Evolutionary conservation across 2,113 vertebrate genomes (phyloP), one percentile per base, ranked within the genome.

Genomic region (Rattus rattus): DNA sequence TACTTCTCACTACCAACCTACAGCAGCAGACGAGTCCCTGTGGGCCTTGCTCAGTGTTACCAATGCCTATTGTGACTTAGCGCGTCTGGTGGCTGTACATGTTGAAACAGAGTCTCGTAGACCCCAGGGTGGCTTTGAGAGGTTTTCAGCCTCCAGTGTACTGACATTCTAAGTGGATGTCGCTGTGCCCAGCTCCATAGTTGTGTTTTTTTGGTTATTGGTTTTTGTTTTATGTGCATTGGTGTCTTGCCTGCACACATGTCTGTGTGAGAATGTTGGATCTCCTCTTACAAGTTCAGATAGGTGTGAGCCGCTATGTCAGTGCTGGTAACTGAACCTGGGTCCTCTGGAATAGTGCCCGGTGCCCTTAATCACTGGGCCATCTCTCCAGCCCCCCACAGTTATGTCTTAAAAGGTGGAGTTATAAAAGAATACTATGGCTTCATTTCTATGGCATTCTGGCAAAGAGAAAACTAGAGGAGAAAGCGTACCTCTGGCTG

Each of bases 361-460:
- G 56, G 19, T 59, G 36, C 20, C n/a, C 79, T 59, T 81, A 13
- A n/a, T 13, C 56, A 22, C 56, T 28, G 56, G 24, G 22, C 36
- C 80, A 39, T 26, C 80, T 61, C 24, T 59, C 81, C n/a, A 63
- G 81, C 14, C 11, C 24, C 3, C 28, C 28, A 52, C 33, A 54
- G 84, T 49, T 69, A 49, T 20, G 28, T 67, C n/a, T 86, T 56
- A 75, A 76, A 91, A 69, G 14, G 11, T 12, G 17, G 83, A 63
- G 54, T 83, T 91, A 88, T 56, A 79, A 89, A 91, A 94, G 67
- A 7, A 6, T 67, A 59, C 47, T 61, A 36, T n/a, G 65, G 33
- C 72, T 93, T 67, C 19, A 59, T 91, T 67, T 88, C 39, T 92
- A 36, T 36, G 52, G 61, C 65, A 65, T 93, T 83, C 87, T 88